Evolutionary conservation across 2,113 vertebrate genomes (phyloP), one percentile per base, ranked within the genome.

Genomic region (Brienomyrus brachyistius): DNA sequence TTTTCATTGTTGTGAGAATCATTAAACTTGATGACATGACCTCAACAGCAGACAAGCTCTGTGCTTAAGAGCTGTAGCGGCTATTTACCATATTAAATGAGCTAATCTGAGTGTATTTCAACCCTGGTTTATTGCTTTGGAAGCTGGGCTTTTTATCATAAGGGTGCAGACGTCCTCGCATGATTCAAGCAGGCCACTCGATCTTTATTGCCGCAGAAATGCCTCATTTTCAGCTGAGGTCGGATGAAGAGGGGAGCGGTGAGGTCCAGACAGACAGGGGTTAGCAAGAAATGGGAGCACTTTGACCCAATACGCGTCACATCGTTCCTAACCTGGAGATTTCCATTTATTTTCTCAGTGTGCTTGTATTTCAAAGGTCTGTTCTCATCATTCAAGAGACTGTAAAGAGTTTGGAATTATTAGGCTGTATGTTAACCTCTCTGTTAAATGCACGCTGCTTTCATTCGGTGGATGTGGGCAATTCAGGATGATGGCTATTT

Each of bases 341-440:
- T 88, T 91, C 92, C 93, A 94, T 93, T 93, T 90, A 86, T 93
- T 89, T 84, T 85, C 82, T 89, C 92, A 92, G 91, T 93, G 91
- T 92, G 90, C 90, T 91, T 88, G 70, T 92, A 92, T 94, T 94
- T 93, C 91, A 91, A 92, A 93, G 88, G 92, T 91, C 45, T 74
- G 27, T 88, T 94, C 95, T 94, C 92, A 93, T 90, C 93, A 92
- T 94, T 93, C 92, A 94, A 94, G 92, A 94, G 94, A 94, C 54
- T 89, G 92, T 95, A 94, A 94, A 92, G 93, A 94, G 93, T 94
- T 94, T 94, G 77, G 90, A 94, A 94, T 93, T 92, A 94, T 94
- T 93, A 91, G 94, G 93, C 94, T 94, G 94, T 94, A 93, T 92
- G 92, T 91, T 95, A 94, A 95, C 94, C 94, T 90, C 91, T 91